Evolutionary conservation across 2,888 invertebrate species (phyloP), one percentile per base, ranked within the genome.

Genomic region (Slavum lentiscoides): DNA sequence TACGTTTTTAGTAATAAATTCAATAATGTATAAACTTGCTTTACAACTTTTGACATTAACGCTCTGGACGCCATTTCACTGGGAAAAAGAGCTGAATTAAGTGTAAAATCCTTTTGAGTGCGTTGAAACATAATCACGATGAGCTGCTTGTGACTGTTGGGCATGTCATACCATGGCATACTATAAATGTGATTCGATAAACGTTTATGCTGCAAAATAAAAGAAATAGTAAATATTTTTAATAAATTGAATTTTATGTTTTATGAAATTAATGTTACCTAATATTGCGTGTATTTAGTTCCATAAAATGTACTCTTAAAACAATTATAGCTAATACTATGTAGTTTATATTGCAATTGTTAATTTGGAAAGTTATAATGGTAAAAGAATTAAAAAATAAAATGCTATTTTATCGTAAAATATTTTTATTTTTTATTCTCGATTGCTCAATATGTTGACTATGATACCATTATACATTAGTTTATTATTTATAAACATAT

Each of bases 91-190:
- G 62, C 74, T n/a, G 62, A 74, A 62, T 49, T 62, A n/a, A 74
- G 30, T 58, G 64, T 30, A 15, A 74, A n/a, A 53, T 74, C 49
- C 23, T 53, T 30, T 64, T 74, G 74, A 43, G 74, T 74, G 7
- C 74, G 74, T 74, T 74, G 74, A 1, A 74, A 64, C 74, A 74
- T 74, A n/a, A 74, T 74, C 39, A 74, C 15, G 6, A 74, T 11
- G 9, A 72, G 59, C 8, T 72, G n/a, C 17, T 72, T 61, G 21
- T 72, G 55, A 17, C 39, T 21, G 9, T 59, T 39, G 21, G 72
- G 59, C 72, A 59, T 72, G 7, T 72, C 72, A 9, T 72, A 72
- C 72, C 72, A 72, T 4, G 21, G 8, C 59, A 59, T 59, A 59
- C 43, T 43, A 23, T 72, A 72, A 59, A 72, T 59, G 21, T 72